Evolutionary conservation across 2,797 vertebrate species (phyloP), one percentile per base, ranked within the genome.

Genomic region (Triplophysa yarkandensis): DNA sequence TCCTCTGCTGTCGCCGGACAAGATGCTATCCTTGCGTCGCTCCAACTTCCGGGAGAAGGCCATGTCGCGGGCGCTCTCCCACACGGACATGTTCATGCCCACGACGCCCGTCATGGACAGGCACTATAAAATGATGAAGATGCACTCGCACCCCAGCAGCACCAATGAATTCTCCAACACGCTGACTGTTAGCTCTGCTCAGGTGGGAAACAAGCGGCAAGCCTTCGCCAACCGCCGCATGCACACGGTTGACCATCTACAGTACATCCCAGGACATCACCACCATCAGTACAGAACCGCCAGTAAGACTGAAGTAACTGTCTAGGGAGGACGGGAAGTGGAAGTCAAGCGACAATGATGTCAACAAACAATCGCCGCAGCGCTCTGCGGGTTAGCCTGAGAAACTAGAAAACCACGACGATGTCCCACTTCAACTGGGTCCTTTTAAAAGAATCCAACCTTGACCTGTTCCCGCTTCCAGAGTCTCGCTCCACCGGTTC

Each of bases 221-320:
- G 96, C 95, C 0, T 98, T 98, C 10, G 97, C 96, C 85, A 95
- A 94, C 0, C 92, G 97, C 80, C 93, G 95, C 77, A 98, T 95
- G 87, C 98, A 98, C 92, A 99, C 97, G 0, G 96, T 99, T 80
- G 97, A 99, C 81, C 97, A 98, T 87, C 93, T 98, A 83, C 95
- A 98, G 86, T 96, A 95, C 80, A 95, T 96, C 77, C 94, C 96
- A 0, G 96, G 95, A 68, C 95, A 97, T 86, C 89, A 88, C 78
- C 95, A 96, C 83, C 93, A 95, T 71, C 93, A 94, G 86, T 98
- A 97, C 85, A 94, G 93, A 90, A 96, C 96, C 78, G 95, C 95
- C 80, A 98, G 96, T 90, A 99, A 98, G 93, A 99, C 95, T 0
- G 96, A 99, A 92, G 97, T 99, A 89, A 99, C 97, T 85, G 97